Base-by-base conservation (phyloP, 2,113 vertebrate genomes). In the Strigops habroptila region DNA sequence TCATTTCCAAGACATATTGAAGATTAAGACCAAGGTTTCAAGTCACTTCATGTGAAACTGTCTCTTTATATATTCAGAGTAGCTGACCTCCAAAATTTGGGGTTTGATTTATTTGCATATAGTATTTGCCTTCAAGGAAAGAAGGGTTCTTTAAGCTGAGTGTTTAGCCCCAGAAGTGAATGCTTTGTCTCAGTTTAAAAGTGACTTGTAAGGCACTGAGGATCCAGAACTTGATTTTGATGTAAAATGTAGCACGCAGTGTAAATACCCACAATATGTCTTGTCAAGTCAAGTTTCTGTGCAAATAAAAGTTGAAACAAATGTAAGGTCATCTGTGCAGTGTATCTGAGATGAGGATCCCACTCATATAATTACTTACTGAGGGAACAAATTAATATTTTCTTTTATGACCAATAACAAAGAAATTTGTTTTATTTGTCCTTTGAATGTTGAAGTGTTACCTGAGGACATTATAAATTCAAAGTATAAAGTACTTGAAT, bases 401-500 rank as follows among this genome's bases (percentile, higher is more conserved):
- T 69, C 11, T 65, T 92, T 94, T 70, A 37, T 55, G 35, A 88
- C 55, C 27, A 41, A 14, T 74, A 82, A 75, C 0, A 0, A 25
- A 22, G 31, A 85, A 88, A 91, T 88, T 93, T 74, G 74, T 9
- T 91, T 90, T 48, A 71, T 24, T 93, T 86, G 44, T 35, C 27
- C 35, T 93, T 86, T 95, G 88, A 79, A 94, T 41, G 63, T 79
- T 88, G 79, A 70, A 74, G 30, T 33, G 37, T 52, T 90, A 95
- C 53, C 82, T 95, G 60, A 82, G 92, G 71, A 94, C 33, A 17
- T 78, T 85, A 41, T 74, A 90, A 93, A 94, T 95, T 91, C 78
- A 75, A 92, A 30, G 25, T 76, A 53, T 96, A 51, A 92, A 97
- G 49, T 83, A 77, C 68, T 83, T 59, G 51, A 78, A 78, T 81